Evolutionary conservation across 2,113 vertebrate species (phyloP), one percentile per base, ranked within the genome.

Genomic region (Nipponia nippon): DNA sequence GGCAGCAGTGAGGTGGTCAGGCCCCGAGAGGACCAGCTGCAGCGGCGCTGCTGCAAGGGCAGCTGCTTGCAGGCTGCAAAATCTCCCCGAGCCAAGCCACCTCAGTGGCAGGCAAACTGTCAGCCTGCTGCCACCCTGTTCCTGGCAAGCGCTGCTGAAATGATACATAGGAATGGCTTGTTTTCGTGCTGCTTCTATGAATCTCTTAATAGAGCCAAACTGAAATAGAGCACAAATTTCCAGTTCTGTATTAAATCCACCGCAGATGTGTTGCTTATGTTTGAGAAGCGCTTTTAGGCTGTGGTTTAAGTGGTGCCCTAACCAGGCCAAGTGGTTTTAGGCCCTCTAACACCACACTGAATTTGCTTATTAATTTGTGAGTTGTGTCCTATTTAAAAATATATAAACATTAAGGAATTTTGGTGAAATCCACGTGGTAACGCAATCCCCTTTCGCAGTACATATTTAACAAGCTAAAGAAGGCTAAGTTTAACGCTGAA

Each of bases 41-140:
- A 49, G 30, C 5, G 6, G 23, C 0, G 5, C 19, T 17, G n/a
- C 50, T 47, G 40, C 1, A 1, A 47, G 50, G 34, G n/a, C 1
- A 9, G 30, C 46, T 58, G 49, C 49, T 25, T 22, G 18, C 16
- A 42, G 49, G 23, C 53, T 49, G 66, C 44, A 49, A 38, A 16
- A 56, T 27, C 21, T 30, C 11, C 40, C 11, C 1, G 1, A 34
- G 65, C 44, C 11, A 11, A 52, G 49, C 6, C 1, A 1, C 38
- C 13, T 7, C 0, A 2, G 22, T 34, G 46, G 62, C 46, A 59
- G 47, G 49, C 15, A 59, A 40, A 49, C 9, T 13, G 13, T 65
- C 61, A 70, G 16, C n/a, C 21, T 66, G 32, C 50, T 69, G 56
- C 56, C 66, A n/a, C 34, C 44, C 29, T 0, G 2, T 16, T 59